Base-by-base conservation (phyloP, 2,797 vertebrate species). In the Ceryle rudis region DNA sequence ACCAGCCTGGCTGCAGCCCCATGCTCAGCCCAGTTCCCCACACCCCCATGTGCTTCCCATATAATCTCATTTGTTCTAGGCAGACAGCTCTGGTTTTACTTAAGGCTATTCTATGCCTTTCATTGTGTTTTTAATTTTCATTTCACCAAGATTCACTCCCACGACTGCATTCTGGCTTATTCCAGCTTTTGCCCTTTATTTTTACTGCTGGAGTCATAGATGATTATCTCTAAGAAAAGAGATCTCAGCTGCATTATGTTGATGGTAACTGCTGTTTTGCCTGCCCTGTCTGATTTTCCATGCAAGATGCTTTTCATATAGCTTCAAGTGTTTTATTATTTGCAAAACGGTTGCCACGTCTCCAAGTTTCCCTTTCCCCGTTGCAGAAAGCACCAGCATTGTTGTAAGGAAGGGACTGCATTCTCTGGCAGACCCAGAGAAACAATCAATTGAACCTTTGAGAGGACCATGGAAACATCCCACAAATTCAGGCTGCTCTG, bases 71-170 rank as follows among this genome's bases (percentile, higher is more conserved):
- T 6, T 28, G 62, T 16, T 85, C 80, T 75, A 87, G 82, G 60
- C 90, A 90, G 46, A 26, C 16, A 0, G 81, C 42, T 92, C 92
- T 95, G 95, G 1, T 91, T 94, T 86, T 12, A 86, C 87, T 96
- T 79, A 67, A 84, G 77, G 93, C 82, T 65, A 14, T 77, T 85
- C 95, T 55, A 5, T 23, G 91, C 73, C 42, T 90, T 81, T 73
- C 84, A 86, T 79, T 94, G 81, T 96, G 91, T 78, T 94, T 96
- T 95, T 94, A 91, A 96, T 96, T 94, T 94, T 93, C 58, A 61
- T 96, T 96, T 96, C 90, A 29, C 75, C 4, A 12, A 83, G 83
- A 86, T 62, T 94, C 87, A 92, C 87, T 97, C 92, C 95, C 79
- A 95, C 17, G 4, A 55, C 86, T 4, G 80, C 86, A 95, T 93